A percentile compares a stretch with the other conserved stretches of the same genome.
These are phyloP conservation scores for Cataglyphis cursor DNA, from an alignment of 2,888 invertebrate genomes.

Conservation along the genomic window DNA sequence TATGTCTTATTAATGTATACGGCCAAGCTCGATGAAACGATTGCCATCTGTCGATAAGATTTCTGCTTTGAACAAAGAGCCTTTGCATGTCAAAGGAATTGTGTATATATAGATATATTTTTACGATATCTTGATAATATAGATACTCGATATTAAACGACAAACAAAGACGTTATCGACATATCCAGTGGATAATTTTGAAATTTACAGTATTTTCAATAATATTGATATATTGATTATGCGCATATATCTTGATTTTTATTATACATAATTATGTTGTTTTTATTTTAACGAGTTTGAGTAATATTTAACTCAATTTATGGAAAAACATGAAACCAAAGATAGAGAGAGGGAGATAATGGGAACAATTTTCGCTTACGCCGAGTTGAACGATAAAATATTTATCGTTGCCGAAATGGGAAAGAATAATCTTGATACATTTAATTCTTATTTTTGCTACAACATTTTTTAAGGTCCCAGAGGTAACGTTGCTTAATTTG, in stretches of 20 bases:
- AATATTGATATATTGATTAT: not conserved
- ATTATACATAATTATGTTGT: too few species aligned
- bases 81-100: not conserved
- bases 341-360: not conserved
- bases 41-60: slow-evolving; percentile 6
- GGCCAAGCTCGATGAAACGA: not conserved
- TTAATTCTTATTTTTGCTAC: slow-evolving; percentile 11
- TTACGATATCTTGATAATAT: not conserved
- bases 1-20: not conserved
- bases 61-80: slow-evolving; percentile 15
- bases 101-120: not conserved
- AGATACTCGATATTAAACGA: not conserved
- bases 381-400: slow-evolving; percentile 28
- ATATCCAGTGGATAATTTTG: not conserved
- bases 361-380: not conserved
- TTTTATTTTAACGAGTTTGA: slow-evolving; percentile 1
- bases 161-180: not conserved
- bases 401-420: slow-evolving; percentile 11
- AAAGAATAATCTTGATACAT: slow-evolving; percentile 11
- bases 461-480: not conserved
- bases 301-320: not conserved
- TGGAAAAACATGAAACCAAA: not conserved
- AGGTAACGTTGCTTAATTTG: not conserved
- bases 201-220: not conserved
- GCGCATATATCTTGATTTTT: not conserved